Evolutionary conservation across 2,797 vertebrate genomes (phyloP).

Genomic region (Botia kubotai): DNA sequence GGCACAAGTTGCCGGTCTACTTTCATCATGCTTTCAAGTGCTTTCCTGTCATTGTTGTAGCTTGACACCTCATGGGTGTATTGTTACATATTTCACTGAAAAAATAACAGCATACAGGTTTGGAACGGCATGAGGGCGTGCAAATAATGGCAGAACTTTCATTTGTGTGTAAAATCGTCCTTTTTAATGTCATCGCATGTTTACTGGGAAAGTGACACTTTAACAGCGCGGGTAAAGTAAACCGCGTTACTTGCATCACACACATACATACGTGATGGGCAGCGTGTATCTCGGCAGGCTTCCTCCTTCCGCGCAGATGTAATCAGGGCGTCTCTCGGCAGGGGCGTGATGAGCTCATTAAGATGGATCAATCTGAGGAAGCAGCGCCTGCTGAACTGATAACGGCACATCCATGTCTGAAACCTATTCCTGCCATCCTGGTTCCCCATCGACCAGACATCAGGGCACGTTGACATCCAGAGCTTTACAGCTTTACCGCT

Average conservation of each 20-base stretch:
- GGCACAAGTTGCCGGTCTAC: background rate
- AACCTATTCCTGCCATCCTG: constrained; percentile 58
- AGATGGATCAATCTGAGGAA: constrained; percentile 64
- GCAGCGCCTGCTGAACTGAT: constrained; percentile 59
- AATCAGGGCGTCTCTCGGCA: constrained; percentile 63
- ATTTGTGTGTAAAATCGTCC: background rate
- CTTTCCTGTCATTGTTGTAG: background rate
- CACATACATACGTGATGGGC: constrained; percentile 56
- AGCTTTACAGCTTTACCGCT: constrained; percentile 37
- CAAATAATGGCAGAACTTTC: background rate
- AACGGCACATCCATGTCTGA: constrained; percentile 58
- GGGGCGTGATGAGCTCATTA: constrained; percentile 68
- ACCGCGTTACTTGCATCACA: constrained; percentile 32
- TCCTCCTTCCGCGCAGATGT: constrained; percentile 59
- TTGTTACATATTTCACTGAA: background rate
- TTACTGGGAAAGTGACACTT: constrained; percentile 30
- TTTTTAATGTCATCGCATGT: constrained; percentile 13
- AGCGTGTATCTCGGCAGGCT: constrained; percentile 54
- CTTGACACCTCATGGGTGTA: background rate
- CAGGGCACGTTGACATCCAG: constrained; percentile 49
- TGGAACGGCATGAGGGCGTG: background rate
- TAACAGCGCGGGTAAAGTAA: constrained; percentile 29
- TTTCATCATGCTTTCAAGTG: background rate
- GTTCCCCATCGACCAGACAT: constrained; percentile 54
- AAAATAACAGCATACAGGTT: background rate